Evolutionary conservation across 2,888 invertebrate species (phyloP).

Genomic region (Buathra laborator): DNA sequence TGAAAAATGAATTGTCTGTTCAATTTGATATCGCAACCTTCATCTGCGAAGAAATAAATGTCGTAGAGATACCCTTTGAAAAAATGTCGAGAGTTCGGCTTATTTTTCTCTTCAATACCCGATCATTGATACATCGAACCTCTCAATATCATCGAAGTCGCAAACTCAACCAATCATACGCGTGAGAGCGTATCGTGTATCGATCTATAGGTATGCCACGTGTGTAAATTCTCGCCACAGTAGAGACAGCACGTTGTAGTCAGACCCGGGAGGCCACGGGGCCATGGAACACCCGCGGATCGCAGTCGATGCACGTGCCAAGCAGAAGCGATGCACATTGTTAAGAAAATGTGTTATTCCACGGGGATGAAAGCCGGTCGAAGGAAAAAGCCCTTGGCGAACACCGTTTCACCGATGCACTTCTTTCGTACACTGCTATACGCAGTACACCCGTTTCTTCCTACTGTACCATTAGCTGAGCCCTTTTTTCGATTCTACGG

Average conservation of each 20-base stretch:
- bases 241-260: constrained; percentile 36
- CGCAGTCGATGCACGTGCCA: constrained; percentile 68
- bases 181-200: background rate
- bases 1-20: too few relatives aligned
- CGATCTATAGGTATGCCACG: background rate
- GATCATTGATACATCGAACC: background rate
- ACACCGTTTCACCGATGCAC: constrained; percentile 3
- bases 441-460: background rate
- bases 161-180: constrained; percentile 3
- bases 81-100: background rate
- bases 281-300: constrained; percentile 21
- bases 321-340: constrained; percentile 61
- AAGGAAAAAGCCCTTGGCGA: constrained; percentile 24
- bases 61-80: background rate
- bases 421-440: background rate
- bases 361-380: constrained; percentile 37
- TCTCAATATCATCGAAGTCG: background rate
- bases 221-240: constrained; percentile 9
- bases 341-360: constrained; percentile 67
- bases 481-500: background rate
- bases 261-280: constrained; percentile 37
- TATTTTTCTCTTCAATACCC: background rate
- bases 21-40: too few relatives aligned
- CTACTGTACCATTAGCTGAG: constrained; percentile 18
- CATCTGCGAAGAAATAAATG: background rate